Evolutionary conservation across 2,113 vertebrate species (phyloP).

Genomic region (Erythrocercus mccallii): DNA sequence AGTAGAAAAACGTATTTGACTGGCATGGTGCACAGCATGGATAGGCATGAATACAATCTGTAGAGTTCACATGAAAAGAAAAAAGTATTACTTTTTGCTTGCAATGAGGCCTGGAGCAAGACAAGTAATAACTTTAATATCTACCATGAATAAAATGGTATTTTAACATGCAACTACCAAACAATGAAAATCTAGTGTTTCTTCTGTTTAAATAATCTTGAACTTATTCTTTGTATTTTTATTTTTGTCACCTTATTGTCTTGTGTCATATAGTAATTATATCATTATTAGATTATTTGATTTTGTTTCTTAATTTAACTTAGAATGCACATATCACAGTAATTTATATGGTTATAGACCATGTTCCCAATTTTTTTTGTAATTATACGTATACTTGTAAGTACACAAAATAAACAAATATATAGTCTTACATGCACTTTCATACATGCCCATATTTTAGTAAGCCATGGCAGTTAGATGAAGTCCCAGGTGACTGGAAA

Average conservation of each 20-base stretch:
- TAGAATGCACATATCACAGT: background rate
- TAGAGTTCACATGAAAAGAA: background rate
- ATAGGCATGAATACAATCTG: rapidly evolving
- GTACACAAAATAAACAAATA: background rate
- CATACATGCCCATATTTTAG: background rate
- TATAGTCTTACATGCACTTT: background rate
- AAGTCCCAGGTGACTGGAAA: background rate
- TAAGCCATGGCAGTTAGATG: background rate
- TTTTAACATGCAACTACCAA: background rate
- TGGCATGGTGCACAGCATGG: background rate
- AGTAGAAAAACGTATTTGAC: background rate
- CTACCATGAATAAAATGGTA: background rate
- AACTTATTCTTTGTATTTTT: background rate
- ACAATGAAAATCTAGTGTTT: background rate
- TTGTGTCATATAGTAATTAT: background rate
- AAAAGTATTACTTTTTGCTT: background rate
- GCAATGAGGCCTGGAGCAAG: background rate
- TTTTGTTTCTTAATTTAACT: background rate
- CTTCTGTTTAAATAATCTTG: background rate
- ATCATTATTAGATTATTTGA: background rate
- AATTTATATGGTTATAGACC: background rate
- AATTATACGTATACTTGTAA: background rate
- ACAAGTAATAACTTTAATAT: background rate
- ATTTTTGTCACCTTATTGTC: background rate
- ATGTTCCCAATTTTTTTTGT: background rate